A percentile compares a stretch with the other conserved stretches of the same genome.
phyloP scores from a whole-genome alignment of 2,797 vertebrate species.

The Cercopithecus hamlyni region DNA sequence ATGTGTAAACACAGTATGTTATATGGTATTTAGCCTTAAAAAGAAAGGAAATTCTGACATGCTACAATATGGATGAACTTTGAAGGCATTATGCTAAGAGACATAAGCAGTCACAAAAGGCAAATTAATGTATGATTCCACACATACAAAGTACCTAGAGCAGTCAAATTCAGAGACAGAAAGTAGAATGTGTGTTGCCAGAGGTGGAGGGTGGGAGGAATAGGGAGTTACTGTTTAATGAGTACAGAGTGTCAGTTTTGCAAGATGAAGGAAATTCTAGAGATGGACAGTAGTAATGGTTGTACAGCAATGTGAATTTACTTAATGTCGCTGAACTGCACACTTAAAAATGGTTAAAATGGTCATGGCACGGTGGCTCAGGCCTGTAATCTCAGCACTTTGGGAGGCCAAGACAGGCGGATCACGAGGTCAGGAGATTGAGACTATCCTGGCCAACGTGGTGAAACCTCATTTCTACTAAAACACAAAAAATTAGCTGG shows the following conservation, averaged over 20 bases:
- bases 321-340: neutral
- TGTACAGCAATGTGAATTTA: neutral
- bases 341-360: neutral
- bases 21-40: neutral
- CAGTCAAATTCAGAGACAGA: neutral
- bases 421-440: too few species aligned
- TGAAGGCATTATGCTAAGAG: neutral
- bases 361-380: neutral
- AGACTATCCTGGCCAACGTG: too few species aligned
- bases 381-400: too few species aligned
- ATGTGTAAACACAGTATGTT: neutral
- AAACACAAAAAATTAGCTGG: too few species aligned
- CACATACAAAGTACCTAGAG: neutral
- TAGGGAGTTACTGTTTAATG: neutral
- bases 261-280: neutral
- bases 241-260: neutral
- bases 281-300: neutral
- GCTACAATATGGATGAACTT: neutral
- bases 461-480: too few species aligned
- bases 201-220: neutral
- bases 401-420: too few species aligned
- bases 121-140: neutral
- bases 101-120: neutral
- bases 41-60: neutral
- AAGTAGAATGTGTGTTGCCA: neutral